Base-by-base conservation (phyloP, 2,888 invertebrate genomes). In the Epirrita christyi region DNA sequence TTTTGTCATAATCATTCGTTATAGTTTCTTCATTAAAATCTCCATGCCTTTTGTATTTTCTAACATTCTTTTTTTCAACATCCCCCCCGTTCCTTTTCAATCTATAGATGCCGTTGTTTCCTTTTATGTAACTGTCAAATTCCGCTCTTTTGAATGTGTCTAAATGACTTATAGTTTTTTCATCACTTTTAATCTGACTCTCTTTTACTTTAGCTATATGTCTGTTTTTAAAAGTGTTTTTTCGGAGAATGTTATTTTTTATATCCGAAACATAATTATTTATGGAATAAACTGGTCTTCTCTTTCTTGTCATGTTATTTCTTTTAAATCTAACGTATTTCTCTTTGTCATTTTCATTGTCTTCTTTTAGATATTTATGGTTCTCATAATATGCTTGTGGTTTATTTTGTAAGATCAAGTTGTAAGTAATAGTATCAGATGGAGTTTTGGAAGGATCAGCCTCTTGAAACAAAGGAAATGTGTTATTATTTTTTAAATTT, bases 391-490 rank as follows among this genome's bases (percentile, higher is more conserved):
- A 14, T 14, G 11, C 7, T 14, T 44, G 6, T 13, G 0, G 5
- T 7, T 14, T 7, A 43, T 43, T 11, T 28, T 27, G 42, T 21
- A 11, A 7, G 3, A 28, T 6, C 28, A 11, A 11, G 5, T 43
- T 28, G 10, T 8, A 15, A 13, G 2, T 28, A 14, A 38, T 29
- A 9, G 6, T 9, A 1, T 10, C 13, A 28, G 27, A 27, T 11
- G 32, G 27, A 28, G 13, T 50, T 56, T 53, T 46, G 11, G 11
- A 28, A 15, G 67, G 55, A 28, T 43, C 59, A 55, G 73, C 75
- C 85, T 87, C 86, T 87, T 86, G 85, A 84, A 84, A 76, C 74
- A 76, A 84, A 84, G 61, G 68, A 54, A 38, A 54, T 54, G 71
- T 58, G 70, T 76, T 71, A 76, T 46, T 67, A 64, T 66, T 42